A percentile compares a stretch with the other conserved stretches of the same genome.
These are phyloP conservation scores for Protobothrops flavoviridis DNA, from an alignment of 2,113 vertebrate species.

Conservation along the genomic window DNA sequence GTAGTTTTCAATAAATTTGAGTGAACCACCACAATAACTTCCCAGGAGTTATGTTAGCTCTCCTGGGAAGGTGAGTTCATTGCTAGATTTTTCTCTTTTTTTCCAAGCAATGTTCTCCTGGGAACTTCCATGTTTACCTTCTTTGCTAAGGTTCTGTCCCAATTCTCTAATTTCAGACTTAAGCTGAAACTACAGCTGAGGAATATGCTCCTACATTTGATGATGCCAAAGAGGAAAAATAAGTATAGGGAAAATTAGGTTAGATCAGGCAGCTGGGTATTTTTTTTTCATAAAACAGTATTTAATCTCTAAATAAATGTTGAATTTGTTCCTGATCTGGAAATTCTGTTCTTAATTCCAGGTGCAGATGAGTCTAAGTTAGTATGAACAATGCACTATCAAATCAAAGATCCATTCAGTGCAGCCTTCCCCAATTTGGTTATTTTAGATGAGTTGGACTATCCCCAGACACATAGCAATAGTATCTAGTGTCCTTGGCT, in stretches of 20 bases:
- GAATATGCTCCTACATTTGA: not conserved
- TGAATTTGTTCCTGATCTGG: not conserved
- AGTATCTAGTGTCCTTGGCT: not conserved
- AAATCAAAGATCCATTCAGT: not conserved
- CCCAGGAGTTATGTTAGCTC: not conserved
- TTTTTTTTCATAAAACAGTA: not conserved
- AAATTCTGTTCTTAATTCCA: not conserved
- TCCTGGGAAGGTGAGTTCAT: not conserved
- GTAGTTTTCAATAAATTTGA: conserved; percentile 2
- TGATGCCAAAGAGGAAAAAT: not conserved
- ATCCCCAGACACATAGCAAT: not conserved
- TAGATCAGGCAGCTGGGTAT: not conserved
- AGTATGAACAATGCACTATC: not conserved
- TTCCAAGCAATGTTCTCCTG: not conserved
- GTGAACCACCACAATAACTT: conserved; percentile 1
- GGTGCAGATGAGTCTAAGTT: not conserved
- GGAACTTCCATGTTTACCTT: conserved; percentile 5
- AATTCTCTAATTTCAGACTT: not conserved
- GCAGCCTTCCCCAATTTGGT: not conserved
- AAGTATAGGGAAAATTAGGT: not conserved
- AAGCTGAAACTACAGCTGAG: not conserved
- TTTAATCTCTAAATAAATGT: not conserved
- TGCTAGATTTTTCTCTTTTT: not conserved
- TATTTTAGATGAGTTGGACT: not conserved
- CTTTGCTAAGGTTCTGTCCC: not conserved